Base-by-base conservation (phyloP, 2,113 vertebrate species). In the Ifrita kowaldi region DNA sequence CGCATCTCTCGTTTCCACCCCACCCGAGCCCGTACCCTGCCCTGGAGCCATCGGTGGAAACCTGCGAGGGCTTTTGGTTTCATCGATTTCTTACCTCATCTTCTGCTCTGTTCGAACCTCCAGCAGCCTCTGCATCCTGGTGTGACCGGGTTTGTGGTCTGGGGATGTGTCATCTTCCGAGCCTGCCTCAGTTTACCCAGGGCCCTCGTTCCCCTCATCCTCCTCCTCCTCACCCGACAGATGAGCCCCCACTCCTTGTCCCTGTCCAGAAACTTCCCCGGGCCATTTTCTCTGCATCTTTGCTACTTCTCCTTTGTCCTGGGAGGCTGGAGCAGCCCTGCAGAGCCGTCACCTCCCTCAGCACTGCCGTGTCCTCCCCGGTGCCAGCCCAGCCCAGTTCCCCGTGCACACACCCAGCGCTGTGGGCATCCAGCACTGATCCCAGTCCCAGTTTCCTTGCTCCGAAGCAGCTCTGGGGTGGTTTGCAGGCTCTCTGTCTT, bases 281-380 rank as follows among this genome's bases (percentile, higher is more conserved):
- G 19, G 20, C 14, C 13, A 8, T 53, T 57, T 94, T 41, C 75
- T 81, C 74, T 19, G 3, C 47, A 49, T 23, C 69, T 87, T 75
- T 83, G 30, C 19, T 35, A 0, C 41, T 69, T 83, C 42, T 84
- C 5, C 50, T 41, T 42, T 1, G 5, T 27, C 32, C 46, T 44
- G 23, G 32, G 59, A 53, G 63, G 73, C 50, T 35, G 73, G 68
- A 87, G n/a, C 56, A 4, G 3, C 82, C 42, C 57, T 42, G 73
- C 52, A 30, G 50, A 50, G 7, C 32, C 50, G 50, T n/a, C 65
- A 20, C 56, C 47, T 35, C 56, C 9, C 2, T 24, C 42, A 19
- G 1, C 35, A 10, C 21, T 5, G 16, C 41, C 0, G 1, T 37
- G 7, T 21, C 33, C 20, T 42, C 47, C 35, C 19, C 6, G 8